Percentiles rank a stretch among this genome's conserved stretches.
Evolutionary conservation across 2,888 invertebrate species (phyloP).

Genomic region (Ormia ochracea): DNA sequence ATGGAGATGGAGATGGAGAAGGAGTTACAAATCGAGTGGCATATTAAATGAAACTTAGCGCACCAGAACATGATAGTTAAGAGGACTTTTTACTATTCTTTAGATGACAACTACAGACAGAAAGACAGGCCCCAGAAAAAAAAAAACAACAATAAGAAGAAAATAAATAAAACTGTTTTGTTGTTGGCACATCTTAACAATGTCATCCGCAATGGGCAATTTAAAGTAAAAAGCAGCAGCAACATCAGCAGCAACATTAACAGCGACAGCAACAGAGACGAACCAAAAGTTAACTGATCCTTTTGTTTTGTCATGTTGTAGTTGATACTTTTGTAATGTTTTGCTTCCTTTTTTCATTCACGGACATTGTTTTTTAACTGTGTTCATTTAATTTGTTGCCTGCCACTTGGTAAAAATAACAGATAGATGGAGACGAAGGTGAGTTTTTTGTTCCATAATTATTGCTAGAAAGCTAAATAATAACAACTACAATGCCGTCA

Average conservation of each 20-base stretch:
- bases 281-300: slow-evolving; percentile 52
- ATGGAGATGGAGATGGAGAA: slow-evolving; percentile 41
- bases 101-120: slow-evolving; percentile 62
- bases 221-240: slow-evolving; percentile 11
- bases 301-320: slow-evolving; percentile 47
- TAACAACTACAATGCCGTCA: slow-evolving; percentile 1
- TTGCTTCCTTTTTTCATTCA: neutral
- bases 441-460: slow-evolving; percentile 18
- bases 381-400: slow-evolving; percentile 60
- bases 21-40: slow-evolving; percentile 42
- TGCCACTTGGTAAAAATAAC: slow-evolving; percentile 50
- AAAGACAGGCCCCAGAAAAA: slow-evolving; percentile 44
- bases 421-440: slow-evolving; percentile 36
- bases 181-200: slow-evolving; percentile 55
- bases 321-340: slow-evolving; percentile 34
- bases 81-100: slow-evolving; percentile 59
- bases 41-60: slow-evolving; percentile 48
- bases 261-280: neutral
- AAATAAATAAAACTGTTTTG: slow-evolving; percentile 38
- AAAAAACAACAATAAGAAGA: slow-evolving; percentile 5
- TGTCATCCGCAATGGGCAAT: slow-evolving; percentile 49
- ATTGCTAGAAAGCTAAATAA: slow-evolving; percentile 16
- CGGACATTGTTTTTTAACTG: slow-evolving; percentile 24
- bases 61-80: slow-evolving; percentile 58
- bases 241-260: neutral